Evolutionary conservation across 2,888 invertebrate genomes (phyloP), one percentile per base, ranked within the genome.

Genomic region (Drosophila hamatofila): DNA sequence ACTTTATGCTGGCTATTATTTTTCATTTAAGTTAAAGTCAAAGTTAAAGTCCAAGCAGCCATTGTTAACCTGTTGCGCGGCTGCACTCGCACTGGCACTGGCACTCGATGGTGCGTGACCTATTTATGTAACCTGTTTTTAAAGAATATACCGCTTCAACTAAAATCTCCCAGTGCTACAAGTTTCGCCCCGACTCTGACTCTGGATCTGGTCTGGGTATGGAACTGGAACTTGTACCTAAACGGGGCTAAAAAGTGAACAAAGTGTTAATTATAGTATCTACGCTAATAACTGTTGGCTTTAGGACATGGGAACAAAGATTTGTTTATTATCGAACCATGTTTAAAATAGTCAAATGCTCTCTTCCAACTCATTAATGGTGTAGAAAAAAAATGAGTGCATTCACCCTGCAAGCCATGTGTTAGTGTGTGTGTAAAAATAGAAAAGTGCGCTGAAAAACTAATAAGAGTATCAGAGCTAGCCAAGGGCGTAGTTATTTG

Each of bases 71-170:
- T 84, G 89, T 89, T 88, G 89, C 72, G 87, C 85, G 82, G 18
- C 7, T 49, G 49, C 49, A 49, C 12, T 66, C 84, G 89, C 44
- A 44, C 23, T 44, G 21, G 42, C n/a, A 46, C 16, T 48, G 27
- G 48, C 89, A 79, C 76, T 88, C 83, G 78, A 72, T 88, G 85
- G 85, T 90, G 86, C 89, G 89, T 89, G 88, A 89, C 91, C 86
- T 77, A 91, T 91, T 91, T 91, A 91, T 91, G 89, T 90, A 91
- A 91, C 91, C 91, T 90, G 91, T 91, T 91, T 78, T 80, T 65
- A 69, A 82, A 77, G 77, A 80, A 84, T 76, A 77, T 63, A 84
- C 84, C 84, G 80, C 76, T 77, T 70, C 64, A 73, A 78, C 61
- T 60, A 63, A 49, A 72, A 64, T 18, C 76, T 71, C 65, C 72